Evolutionary conservation across 2,797 vertebrate genomes (phyloP).

Genomic region (Coracias cyanogaster): DNA sequence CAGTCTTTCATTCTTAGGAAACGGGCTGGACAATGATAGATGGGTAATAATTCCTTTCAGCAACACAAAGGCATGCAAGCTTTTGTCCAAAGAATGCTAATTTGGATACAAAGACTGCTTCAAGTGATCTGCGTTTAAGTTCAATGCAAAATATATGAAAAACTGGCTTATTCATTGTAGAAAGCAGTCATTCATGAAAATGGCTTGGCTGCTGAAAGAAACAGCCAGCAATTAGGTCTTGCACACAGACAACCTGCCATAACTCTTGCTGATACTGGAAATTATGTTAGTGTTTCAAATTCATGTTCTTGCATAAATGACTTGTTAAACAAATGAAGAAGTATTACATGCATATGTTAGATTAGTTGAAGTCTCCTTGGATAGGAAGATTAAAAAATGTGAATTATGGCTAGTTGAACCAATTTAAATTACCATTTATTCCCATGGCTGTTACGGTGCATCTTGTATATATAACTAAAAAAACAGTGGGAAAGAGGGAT

Average conservation of each 20-base stretch:
- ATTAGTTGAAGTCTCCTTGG: not conserved
- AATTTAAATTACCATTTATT: not conserved
- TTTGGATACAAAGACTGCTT: not conserved
- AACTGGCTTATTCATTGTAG: not conserved
- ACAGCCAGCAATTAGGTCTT: not conserved
- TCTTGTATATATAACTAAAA: not conserved
- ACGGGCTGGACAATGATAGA: not conserved
- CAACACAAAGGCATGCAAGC: not conserved
- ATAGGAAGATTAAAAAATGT: not conserved
- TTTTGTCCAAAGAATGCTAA: not conserved
- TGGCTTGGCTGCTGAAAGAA: not conserved
- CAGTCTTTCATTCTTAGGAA: not conserved
- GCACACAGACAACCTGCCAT: not conserved
- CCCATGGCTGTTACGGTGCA: not conserved
- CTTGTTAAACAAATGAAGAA: slow-evolving; percentile 37
- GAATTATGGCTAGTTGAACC: not conserved
- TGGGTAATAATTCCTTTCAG: not conserved
- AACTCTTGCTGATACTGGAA: not conserved
- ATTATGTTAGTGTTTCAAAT: slow-evolving; percentile 1
- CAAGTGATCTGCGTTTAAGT: not conserved
- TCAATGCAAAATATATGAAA: not conserved
- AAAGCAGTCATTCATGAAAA: not conserved
- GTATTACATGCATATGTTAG: slow-evolving; percentile 5
- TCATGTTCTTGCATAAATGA: not conserved
- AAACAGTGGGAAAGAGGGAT: not conserved